A percentile compares a stretch with the other conserved stretches of the same genome.
phyloP scores from a whole-genome alignment of 1,140 invertebrate genomes.

The Drosophila kikkawai region DNA sequence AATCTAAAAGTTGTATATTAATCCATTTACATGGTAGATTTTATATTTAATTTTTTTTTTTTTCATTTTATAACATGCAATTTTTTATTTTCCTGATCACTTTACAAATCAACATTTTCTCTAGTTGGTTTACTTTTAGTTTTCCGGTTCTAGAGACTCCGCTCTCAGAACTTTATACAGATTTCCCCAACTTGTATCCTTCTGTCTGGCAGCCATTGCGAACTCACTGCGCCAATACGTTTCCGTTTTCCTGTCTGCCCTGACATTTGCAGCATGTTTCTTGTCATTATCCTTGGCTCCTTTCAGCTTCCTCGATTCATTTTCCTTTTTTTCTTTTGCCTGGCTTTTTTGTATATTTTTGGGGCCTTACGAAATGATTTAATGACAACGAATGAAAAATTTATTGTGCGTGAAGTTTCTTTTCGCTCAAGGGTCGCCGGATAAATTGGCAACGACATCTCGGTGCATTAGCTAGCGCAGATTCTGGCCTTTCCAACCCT shows the following conservation, averaged over 20 bases:
- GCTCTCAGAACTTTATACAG: background rate
- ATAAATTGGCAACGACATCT: slow-evolving; percentile 70
- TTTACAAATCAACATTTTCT: background rate
- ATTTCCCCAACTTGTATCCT: slow-evolving; percentile 24
- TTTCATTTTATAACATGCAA: background rate
- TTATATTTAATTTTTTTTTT: background rate
- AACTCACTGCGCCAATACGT: slow-evolving; percentile 79
- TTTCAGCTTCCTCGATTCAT: slow-evolving; percentile 23
- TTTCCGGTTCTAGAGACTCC: background rate
- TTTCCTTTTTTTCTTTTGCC: slow-evolving; percentile 12
- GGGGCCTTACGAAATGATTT: slow-evolving; percentile 58
- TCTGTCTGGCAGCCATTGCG: slow-evolving; percentile 58
- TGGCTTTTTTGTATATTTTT: slow-evolving; percentile 17
- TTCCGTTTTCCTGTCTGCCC: slow-evolving; percentile 80
- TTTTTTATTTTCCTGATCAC: background rate
- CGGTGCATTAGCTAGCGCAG: slow-evolving; percentile 50
- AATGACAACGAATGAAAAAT: slow-evolving; percentile 77
- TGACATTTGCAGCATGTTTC: slow-evolving; percentile 80
- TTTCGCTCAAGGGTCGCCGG: slow-evolving; percentile 51
- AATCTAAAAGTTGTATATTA: too few species aligned
- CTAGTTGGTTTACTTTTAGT: background rate
- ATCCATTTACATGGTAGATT: too few species aligned
- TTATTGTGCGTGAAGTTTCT: slow-evolving; percentile 74
- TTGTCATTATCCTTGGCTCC: slow-evolving; percentile 71
- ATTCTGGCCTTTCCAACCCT: slow-evolving; percentile 42